A percentile compares a stretch with the other conserved stretches of the same genome.
These are phyloP conservation scores for Brachypterus glaber DNA, from an alignment of 2,888 invertebrate genomes.

Conservation along the genomic window DNA sequence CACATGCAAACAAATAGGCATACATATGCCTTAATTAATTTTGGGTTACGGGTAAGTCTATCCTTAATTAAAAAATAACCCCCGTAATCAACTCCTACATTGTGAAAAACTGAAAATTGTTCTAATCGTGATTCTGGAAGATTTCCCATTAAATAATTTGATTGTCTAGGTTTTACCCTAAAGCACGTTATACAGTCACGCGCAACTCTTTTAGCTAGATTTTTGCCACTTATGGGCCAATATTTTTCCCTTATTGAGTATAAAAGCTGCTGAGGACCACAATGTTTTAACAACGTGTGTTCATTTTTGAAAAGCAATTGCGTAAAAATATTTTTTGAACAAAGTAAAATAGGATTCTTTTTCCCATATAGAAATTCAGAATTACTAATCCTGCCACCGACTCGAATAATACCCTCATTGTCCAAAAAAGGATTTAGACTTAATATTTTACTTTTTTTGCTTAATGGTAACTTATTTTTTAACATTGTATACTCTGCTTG, in stretches of 20 bases:
- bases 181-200: conserved; percentile 7
- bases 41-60: not conserved
- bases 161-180: conserved; percentile 2
- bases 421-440: not conserved
- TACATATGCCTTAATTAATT: conserved; percentile 7
- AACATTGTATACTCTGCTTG: no score
- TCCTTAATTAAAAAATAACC: conserved; percentile 3
- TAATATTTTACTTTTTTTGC: not conserved
- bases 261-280: not conserved
- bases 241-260: not conserved
- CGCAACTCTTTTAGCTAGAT: not conserved
- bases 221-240: conserved; percentile 4
- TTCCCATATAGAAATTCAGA: not conserved
- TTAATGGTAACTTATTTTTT: no score
- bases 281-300: not conserved
- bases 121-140: not conserved
- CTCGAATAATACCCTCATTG: not conserved
- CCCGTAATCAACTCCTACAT: conserved; percentile 4
- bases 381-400: not conserved
- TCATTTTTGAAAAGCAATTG: not conserved
- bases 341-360: not conserved
- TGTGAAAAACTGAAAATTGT: conserved; percentile 1
- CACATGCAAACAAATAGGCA: conserved; percentile 9
- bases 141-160: conserved; percentile 7
- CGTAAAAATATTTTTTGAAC: not conserved